Evolutionary conservation across 2,113 vertebrate species (phyloP).

Genomic region (Verasper variegatus): DNA sequence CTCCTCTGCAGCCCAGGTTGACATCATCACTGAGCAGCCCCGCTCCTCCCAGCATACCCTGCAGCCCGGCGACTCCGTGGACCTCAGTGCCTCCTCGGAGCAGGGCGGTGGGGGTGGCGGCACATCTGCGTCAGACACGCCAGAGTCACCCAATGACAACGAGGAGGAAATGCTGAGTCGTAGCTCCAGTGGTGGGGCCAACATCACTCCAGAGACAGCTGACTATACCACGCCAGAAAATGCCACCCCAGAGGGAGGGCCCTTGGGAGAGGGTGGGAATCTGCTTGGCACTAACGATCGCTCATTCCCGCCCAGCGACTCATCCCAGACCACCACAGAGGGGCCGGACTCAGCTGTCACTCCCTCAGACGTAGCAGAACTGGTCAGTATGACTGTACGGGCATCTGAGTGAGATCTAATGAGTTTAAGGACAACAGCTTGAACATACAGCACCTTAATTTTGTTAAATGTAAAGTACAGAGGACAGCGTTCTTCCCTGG

Average conservation of each 20-base stretch:
- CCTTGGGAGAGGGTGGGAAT: slow-evolving; percentile 51
- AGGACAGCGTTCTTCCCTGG: slow-evolving; percentile 3
- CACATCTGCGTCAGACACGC: slow-evolving; percentile 79
- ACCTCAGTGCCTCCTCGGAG: slow-evolving; percentile 86
- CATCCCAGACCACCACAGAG: slow-evolving; percentile 98
- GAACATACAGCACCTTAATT: not conserved
- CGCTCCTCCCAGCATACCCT: slow-evolving; percentile 91
- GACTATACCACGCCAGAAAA: slow-evolving; percentile 76
- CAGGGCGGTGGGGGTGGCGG: slow-evolving; percentile 82
- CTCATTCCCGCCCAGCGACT: slow-evolving; percentile 94
- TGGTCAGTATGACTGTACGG: slow-evolving; percentile 86
- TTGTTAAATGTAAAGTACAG: slow-evolving; percentile 6
- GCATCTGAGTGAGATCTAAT: not conserved
- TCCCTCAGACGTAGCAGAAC: slow-evolving; percentile 96
- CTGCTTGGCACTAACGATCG: slow-evolving; percentile 59
- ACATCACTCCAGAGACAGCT: slow-evolving; percentile 84
- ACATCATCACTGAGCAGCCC: slow-evolving; percentile 97
- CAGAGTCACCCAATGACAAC: slow-evolving; percentile 73
- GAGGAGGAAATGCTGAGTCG: slow-evolving; percentile 88
- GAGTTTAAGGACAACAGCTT: not conserved
- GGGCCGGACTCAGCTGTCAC: slow-evolving; percentile 97
- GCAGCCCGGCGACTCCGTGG: slow-evolving; percentile 91
- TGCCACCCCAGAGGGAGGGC: slow-evolving; percentile 64
- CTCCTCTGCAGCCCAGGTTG: slow-evolving; percentile 80
- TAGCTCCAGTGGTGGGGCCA: slow-evolving; percentile 90